Evolutionary conservation across 2,888 invertebrate genomes (phyloP).

Genomic region (Operophtera brumata): DNA sequence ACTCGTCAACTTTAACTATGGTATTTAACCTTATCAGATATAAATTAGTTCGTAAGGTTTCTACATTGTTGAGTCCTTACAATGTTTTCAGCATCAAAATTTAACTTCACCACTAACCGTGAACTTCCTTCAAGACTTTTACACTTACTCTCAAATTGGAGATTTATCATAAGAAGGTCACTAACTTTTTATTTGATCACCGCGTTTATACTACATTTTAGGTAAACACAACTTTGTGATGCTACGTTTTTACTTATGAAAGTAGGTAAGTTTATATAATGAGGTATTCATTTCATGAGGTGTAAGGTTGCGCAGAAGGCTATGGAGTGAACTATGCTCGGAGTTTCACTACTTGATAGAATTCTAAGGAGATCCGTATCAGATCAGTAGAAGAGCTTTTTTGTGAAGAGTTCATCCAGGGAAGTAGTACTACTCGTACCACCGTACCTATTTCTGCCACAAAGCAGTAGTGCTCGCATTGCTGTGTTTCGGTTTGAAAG

Average conservation of each 20-base stretch:
- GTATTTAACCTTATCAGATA: constrained; percentile 47
- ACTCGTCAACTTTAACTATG: constrained; percentile 17
- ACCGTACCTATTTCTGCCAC: no score
- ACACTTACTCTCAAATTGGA: constrained; percentile 21
- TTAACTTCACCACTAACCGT: constrained; percentile 27
- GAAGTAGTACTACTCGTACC: no score
- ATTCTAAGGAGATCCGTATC: no score
- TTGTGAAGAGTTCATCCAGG: no score
- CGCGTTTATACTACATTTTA: constrained; percentile 15
- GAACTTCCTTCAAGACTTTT: constrained; percentile 23
- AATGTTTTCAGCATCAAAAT: constrained; percentile 43
- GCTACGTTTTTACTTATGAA: background rate
- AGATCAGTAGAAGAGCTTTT: no score
- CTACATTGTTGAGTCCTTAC: constrained; percentile 44
- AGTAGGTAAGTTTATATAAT: background rate
- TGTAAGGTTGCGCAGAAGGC: no score
- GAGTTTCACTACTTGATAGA: no score
- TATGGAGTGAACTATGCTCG: no score
- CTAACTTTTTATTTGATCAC: constrained; percentile 19
- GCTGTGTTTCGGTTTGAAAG: no score
- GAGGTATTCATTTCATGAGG: background rate
- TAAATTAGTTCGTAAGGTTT: constrained; percentile 56
- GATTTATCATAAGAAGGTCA: constrained; percentile 21
- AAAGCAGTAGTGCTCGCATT: no score
- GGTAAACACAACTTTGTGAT: constrained; percentile 10